phyloP scores from a whole-genome alignment of 2,888 invertebrate genomes.

The Sericinus montela region DNA sequence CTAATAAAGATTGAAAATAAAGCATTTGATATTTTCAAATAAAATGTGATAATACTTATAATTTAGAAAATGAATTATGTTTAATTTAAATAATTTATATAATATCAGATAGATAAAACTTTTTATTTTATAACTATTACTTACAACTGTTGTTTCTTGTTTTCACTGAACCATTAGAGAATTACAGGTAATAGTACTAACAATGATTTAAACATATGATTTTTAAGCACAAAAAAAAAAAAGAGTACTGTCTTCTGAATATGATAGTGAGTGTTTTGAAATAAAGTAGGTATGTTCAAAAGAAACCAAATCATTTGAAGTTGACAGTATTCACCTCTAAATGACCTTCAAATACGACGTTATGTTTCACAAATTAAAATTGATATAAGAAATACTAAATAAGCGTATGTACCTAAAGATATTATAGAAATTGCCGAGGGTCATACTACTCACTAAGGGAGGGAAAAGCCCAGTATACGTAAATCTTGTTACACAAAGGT shows the following conservation, averaged over 20 bases:
- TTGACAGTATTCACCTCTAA: slow-evolving; percentile 16
- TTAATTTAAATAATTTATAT: no score
- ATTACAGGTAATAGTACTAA: not conserved
- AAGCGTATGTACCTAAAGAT: no score
- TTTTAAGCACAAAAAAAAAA: not conserved
- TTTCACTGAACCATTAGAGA: slow-evolving; percentile 9
- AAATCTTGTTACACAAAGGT: no score
- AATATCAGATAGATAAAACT: no score
- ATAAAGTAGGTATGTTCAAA: not conserved
- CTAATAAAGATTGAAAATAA: no score
- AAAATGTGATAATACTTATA: no score
- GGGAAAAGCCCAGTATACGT: no score
- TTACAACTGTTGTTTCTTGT: slow-evolving; percentile 8
- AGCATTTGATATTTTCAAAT: no score
- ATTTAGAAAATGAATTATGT: no score
- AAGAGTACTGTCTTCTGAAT: not conserved
- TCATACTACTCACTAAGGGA: no score
- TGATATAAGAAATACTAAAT: no score
- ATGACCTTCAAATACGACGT: slow-evolving; percentile 17
- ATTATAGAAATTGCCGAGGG: no score
- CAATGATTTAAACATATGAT: not conserved
- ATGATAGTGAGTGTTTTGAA: slow-evolving; percentile 3
- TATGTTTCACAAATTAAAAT: not conserved
- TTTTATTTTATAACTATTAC: slow-evolving; percentile 3
- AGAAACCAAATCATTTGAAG: not conserved